Percentiles rank a stretch among this genome's conserved stretches.
These are phyloP conservation scores for Temnothorax nylanderi DNA, from an alignment of 1,140 invertebrate species.

Conservation along the genomic window DNA sequence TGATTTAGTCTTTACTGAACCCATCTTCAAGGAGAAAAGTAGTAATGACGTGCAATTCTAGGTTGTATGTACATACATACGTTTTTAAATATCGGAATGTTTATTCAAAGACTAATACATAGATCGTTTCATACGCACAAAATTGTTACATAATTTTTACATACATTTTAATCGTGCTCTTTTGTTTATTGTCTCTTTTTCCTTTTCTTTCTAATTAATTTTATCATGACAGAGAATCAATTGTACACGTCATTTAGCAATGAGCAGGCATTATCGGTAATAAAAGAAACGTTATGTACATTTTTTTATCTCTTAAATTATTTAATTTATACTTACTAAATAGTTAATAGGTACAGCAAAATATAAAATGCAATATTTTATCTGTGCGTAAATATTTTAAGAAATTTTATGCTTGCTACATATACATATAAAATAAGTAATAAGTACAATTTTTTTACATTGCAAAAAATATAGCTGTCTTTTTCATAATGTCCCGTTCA, in stretches of 20 bases:
- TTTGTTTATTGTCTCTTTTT: neutral
- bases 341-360: neutral
- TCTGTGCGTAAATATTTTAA: neutral
- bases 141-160: conserved; percentile 9
- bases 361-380: conserved; percentile 13
- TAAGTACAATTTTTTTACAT: neutral
- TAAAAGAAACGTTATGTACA: neutral
- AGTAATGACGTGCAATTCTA: conserved; percentile 1
- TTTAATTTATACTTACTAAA: conserved; percentile 8
- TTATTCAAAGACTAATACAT: neutral
- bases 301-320: neutral
- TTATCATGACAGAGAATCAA: conserved; percentile 9
- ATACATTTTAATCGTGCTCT: neutral
- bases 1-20: neutral
- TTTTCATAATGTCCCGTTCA: neutral
- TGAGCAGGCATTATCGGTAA: conserved; percentile 5
- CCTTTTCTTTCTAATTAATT: neutral
- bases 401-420: neutral
- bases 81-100: conserved; percentile 3
- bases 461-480: neutral
- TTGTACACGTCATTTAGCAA: neutral
- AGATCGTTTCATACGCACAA: neutral
- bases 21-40: conserved; percentile 1
- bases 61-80: conserved; percentile 30
- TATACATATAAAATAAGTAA: neutral